Base-by-base conservation (phyloP, 2,888 invertebrate species). In the Tortrix viridana region DNA sequence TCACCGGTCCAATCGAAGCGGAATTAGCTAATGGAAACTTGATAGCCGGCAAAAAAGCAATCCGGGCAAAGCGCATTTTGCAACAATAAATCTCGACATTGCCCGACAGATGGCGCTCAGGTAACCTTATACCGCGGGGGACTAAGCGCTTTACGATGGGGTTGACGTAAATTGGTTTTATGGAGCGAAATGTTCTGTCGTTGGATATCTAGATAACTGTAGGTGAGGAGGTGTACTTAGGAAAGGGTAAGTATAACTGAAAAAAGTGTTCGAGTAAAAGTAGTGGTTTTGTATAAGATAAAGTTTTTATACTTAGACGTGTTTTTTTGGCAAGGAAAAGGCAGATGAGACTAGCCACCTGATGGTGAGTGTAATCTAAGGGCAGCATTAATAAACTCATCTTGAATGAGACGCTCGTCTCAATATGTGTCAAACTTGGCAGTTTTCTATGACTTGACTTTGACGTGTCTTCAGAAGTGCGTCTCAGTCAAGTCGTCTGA, bases 1-100 rank as follows among this genome's bases (percentile, higher is more conserved):
- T 82, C 79, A 72, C 74, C 74, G 74, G 62, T 70, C 72, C 78
- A 82, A 82, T 82, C 90, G 86, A 90, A 89, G 86, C 77, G 84
- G 85, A 89, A 91, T 91, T 91, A 91, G 89, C 89, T 90, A 91
- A 91, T 90, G 90, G 89, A 90, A 91, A 90, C 87, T 89, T 90
- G 91, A 91, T 90, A 88, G 89, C 85, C 79, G 72, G 75, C 88
- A 88, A 89, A 90, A 89, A 90, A 89, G 79, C 84, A 84, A 84
- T 84, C 77, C 85, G 79, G 78, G 78, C 81, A 81, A 83, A 86
- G 84, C 85, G 82, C 85, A 81, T 84, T 85, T 85, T 76, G 88
- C 82, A 80, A 85, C 88, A 86, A 89, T 89, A 88, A 88, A 89
- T 88, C 88, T 82, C 79, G 74, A 83, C 79, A 82, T 84, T 87